These are phyloP conservation scores for Perca schrenkii DNA, from an alignment of 2,113 vertebrate species.

Conservation along the genomic window DNA sequence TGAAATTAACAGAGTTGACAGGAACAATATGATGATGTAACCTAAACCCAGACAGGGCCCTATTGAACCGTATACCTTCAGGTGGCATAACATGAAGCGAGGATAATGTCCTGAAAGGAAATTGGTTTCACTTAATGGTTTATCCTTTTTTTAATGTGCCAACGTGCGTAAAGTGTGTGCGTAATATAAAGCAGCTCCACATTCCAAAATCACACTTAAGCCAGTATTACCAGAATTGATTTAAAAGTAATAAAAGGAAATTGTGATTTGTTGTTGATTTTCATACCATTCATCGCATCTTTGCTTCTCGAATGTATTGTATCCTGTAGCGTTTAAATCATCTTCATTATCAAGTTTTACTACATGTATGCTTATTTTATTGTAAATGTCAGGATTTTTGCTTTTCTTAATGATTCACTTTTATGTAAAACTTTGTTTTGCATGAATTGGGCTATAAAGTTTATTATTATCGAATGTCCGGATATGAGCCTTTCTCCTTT, in stretches of 20 bases:
- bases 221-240: neutral
- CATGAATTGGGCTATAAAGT: too few species aligned
- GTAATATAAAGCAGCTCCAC: neutral
- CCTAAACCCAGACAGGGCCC: neutral
- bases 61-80: constrained; percentile 26
- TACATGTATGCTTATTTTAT: neutral
- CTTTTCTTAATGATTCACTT: neutral
- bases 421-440: neutral
- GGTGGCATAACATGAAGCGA: constrained; percentile 41
- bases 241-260: neutral
- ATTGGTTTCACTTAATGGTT: neutral
- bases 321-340: neutral
- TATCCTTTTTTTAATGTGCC: neutral
- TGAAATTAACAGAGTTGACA: constrained; percentile 51
- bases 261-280: too few species aligned
- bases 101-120: constrained; percentile 5
- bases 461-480: neutral
- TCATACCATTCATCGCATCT: too few species aligned
- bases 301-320: neutral
- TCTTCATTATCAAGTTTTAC: neutral
- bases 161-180: neutral
- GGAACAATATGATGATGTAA: constrained; percentile 57
- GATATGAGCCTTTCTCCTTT: neutral
- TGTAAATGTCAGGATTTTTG: neutral
- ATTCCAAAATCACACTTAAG: neutral